phyloP scores from a whole-genome alignment of 2,113 vertebrate genomes.

The Herpailurus yagouaroundi region DNA sequence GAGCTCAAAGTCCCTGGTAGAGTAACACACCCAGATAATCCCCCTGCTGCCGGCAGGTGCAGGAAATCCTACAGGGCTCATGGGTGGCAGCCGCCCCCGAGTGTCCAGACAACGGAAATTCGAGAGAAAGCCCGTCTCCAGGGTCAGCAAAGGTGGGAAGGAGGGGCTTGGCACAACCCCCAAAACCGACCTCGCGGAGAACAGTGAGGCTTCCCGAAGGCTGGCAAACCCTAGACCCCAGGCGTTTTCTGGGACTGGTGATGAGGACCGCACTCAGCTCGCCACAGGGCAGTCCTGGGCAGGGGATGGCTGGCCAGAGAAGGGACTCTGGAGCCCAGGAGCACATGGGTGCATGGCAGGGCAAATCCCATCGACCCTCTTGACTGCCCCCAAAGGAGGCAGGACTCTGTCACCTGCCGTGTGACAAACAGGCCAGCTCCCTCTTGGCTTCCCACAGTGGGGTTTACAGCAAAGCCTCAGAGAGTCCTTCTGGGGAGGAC shows the following conservation, averaged over 20 bases:
- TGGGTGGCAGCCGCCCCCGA: fast-evolving
- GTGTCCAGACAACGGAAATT: fast-evolving
- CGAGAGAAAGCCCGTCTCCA: fast-evolving
- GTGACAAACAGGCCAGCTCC: background rate
- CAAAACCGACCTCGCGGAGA: background rate
- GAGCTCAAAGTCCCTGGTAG: fast-evolving
- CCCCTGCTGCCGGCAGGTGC: background rate
- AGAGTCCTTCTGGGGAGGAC: background rate
- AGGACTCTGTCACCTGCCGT: fast-evolving
- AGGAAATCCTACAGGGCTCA: background rate
- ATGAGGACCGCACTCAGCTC: fast-evolving
- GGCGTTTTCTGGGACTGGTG: background rate
- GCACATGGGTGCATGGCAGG: fast-evolving
- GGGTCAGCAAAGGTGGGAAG: background rate
- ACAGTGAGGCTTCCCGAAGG: fast-evolving
- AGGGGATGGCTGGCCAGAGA: background rate
- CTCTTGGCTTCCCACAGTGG: background rate
- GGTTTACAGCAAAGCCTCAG: background rate
- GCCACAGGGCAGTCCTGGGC: too few relatives aligned
- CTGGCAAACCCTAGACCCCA: background rate
- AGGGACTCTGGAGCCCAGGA: too few relatives aligned
- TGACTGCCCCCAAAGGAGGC: fast-evolving
- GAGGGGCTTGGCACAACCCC: fast-evolving
- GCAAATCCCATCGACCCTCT: fast-evolving
- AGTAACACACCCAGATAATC: fast-evolving